phyloP scores from a whole-genome alignment of 2,113 vertebrate genomes.

The Rhagologus leucostigma region DNA sequence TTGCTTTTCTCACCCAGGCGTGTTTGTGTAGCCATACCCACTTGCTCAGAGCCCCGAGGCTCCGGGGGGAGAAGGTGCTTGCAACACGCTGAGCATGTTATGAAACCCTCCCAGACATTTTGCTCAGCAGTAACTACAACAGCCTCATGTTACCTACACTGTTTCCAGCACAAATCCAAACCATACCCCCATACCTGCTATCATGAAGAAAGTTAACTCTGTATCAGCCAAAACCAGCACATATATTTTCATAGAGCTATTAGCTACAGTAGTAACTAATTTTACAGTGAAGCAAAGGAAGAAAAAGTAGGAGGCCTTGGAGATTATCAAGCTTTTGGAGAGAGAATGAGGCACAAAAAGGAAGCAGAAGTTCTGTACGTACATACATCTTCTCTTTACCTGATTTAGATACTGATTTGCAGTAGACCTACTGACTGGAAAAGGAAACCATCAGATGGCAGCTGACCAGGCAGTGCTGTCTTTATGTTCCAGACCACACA shows the following conservation, averaged over 20 bases:
- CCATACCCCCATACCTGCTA: background rate
- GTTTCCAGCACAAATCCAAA: background rate
- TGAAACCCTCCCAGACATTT: conserved; percentile 39
- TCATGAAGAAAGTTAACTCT: background rate
- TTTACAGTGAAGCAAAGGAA: background rate
- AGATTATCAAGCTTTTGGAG: background rate
- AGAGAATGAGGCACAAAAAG: background rate
- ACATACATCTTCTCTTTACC: background rate
- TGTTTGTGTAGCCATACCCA: conserved; percentile 30
- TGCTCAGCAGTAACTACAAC: background rate
- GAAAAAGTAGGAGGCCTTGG: background rate
- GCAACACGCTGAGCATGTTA: background rate
- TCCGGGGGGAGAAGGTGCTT: background rate
- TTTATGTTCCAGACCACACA: background rate
- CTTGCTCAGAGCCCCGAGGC: background rate
- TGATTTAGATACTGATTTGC: background rate
- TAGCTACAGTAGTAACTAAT: conserved; percentile 12
- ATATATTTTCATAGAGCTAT: background rate
- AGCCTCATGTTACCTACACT: background rate
- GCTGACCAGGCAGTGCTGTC: background rate
- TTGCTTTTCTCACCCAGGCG: background rate
- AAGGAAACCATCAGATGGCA: background rate
- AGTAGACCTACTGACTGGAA: background rate
- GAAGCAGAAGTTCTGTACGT: background rate
- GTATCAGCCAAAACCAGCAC: background rate